Conservation (phyloP, 2,888 invertebrate species). For the Ceriagrion tenellum region DNA sequence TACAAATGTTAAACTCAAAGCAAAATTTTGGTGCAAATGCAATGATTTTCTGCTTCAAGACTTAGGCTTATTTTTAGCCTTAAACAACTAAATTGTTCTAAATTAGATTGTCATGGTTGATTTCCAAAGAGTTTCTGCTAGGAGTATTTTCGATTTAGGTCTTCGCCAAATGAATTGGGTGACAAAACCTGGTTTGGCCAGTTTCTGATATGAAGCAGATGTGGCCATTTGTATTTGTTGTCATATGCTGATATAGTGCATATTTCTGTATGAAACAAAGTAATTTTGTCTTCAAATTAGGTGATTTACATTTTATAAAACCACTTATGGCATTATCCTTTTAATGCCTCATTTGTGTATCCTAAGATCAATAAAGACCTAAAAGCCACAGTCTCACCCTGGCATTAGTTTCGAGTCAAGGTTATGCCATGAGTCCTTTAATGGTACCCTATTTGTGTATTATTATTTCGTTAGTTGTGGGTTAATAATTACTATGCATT, state of each 20-base stretch:
- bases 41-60: neutral
- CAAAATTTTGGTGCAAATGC: neutral
- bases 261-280: neutral
- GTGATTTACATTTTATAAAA: neutral
- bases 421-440: conserved; percentile 26
- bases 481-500: no score
- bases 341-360: conserved; percentile 35
- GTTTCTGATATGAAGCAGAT: neutral
- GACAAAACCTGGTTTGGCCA: neutral
- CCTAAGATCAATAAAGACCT: conserved; percentile 39
- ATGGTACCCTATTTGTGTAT: neutral
- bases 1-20: conserved; percentile 8
- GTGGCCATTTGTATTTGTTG: neutral
- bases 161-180: neutral
- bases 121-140: neutral
- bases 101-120: neutral
- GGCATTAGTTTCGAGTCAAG: conserved; percentile 3
- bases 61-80: neutral
- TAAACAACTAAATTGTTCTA: neutral
- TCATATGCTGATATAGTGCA: neutral
- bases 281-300: conserved; percentile 9
- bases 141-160: neutral
- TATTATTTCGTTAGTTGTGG: no score
- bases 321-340: neutral
- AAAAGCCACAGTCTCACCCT: neutral